phyloP scores from a whole-genome alignment of 2,797 vertebrate genomes.

The Enteromius mattozi region DNA sequence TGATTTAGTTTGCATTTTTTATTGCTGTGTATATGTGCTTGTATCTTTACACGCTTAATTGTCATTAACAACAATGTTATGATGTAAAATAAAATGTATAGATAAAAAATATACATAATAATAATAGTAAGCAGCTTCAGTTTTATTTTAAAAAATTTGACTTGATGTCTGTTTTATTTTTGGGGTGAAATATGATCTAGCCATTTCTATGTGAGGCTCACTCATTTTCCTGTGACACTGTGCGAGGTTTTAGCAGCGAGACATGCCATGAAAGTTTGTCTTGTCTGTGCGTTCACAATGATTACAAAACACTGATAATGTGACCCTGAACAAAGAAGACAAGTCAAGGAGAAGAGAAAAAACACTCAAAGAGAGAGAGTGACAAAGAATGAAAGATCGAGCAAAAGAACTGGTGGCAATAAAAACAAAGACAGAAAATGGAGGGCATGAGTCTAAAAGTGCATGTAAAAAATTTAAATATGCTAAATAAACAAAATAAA shows the following conservation, averaged over 20 bases:
- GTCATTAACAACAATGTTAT: neutral
- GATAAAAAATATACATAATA: neutral
- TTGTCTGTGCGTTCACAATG: slow-evolving; percentile 21
- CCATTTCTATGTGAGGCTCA: neutral
- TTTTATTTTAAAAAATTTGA: neutral
- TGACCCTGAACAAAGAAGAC: slow-evolving; percentile 46
- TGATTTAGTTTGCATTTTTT: neutral
- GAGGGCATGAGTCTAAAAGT: neutral
- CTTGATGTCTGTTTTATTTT: neutral
- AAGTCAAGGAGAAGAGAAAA: slow-evolving; percentile 28
- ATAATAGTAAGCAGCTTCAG: neutral
- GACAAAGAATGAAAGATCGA: neutral
- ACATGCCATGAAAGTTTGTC: slow-evolving; percentile 2
- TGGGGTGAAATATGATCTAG: neutral
- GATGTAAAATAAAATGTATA: neutral
- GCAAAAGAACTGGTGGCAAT: neutral
- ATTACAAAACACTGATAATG: slow-evolving; percentile 44
- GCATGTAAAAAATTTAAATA: neutral
- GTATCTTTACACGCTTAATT: neutral
- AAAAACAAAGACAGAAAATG: neutral
- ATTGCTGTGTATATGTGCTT: neutral
- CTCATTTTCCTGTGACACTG: neutral
- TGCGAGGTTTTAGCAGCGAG: neutral
- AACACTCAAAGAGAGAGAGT: slow-evolving; percentile 13
- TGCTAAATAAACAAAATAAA: neutral